phyloP scores from a whole-genome alignment of 2,113 vertebrate species.

The human region DNA sequence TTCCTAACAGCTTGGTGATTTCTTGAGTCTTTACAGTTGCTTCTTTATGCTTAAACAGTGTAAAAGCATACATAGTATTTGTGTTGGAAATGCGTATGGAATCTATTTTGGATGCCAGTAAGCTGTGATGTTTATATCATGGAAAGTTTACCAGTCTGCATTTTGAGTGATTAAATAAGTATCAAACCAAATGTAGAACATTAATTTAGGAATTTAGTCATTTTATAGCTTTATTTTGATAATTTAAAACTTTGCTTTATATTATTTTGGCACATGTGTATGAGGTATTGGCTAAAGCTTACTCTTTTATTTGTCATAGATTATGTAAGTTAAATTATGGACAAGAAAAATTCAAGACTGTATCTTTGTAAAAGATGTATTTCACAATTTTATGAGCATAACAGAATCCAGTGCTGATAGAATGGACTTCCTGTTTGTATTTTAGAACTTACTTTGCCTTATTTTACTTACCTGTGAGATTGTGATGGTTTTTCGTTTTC shows the following conservation, averaged over 20 bases:
- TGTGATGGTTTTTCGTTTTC: neutral
- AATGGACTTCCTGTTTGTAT: neutral
- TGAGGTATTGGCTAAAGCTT: neutral
- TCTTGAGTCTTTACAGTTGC: neutral
- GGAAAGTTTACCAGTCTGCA: neutral
- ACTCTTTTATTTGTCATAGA: neutral
- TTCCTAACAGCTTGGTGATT: neutral
- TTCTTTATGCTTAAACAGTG: neutral
- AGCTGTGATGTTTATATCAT: neutral
- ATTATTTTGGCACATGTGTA: neutral
- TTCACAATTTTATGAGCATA: neutral
- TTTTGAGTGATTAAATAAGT: neutral
- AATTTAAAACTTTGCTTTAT: conserved; percentile 29
- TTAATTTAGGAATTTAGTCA: neutral
- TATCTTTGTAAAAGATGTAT: neutral
- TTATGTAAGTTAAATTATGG: neutral
- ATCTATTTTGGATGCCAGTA: neutral
- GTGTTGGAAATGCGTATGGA: neutral
- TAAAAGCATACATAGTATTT: neutral
- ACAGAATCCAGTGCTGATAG: neutral
- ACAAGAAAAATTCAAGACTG: neutral
- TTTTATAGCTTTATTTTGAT: neutral
- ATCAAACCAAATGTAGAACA: neutral
- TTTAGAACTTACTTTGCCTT: neutral
- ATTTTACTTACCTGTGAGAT: neutral